Evolutionary conservation across 2,113 vertebrate species (phyloP).

Genomic region (Prochilodus magdalenae): DNA sequence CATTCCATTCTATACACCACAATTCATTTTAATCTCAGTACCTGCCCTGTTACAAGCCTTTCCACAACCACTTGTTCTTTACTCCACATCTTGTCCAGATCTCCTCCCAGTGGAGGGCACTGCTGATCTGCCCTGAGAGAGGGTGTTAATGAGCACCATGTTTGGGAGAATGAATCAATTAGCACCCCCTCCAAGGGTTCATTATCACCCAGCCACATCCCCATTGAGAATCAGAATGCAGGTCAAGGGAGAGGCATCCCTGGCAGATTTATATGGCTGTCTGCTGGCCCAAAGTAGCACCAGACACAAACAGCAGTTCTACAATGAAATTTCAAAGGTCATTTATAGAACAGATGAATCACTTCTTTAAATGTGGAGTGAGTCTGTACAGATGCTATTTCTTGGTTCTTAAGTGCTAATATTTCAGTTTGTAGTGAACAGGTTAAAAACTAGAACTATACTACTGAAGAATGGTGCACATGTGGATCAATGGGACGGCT

Average conservation of each 20-base stretch:
- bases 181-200: constrained; percentile 66
- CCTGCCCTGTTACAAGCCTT: constrained; percentile 57
- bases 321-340: not conserved
- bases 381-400: too few relatives aligned
- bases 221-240: constrained; percentile 26
- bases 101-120: constrained; percentile 43
- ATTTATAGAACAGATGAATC: not conserved
- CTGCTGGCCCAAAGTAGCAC: not conserved
- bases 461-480: too few relatives aligned
- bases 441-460: too few relatives aligned
- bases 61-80: constrained; percentile 59
- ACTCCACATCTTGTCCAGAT: not conserved
- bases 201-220: constrained; percentile 68
- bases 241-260: constrained; percentile 16
- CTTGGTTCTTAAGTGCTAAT: too few relatives aligned
- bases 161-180: constrained; percentile 76
- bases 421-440: too few relatives aligned
- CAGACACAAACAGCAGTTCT: constrained; percentile 11
- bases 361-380: too few relatives aligned
- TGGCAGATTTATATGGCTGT: constrained; percentile 3
- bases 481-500: too few relatives aligned
- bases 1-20: not conserved
- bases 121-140: constrained; percentile 64
- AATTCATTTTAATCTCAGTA: constrained; percentile 46
- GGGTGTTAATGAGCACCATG: constrained; percentile 70